Conservation (phyloP, 1,140 invertebrate genomes). For the Holcopasites calliopsidis region DNA sequence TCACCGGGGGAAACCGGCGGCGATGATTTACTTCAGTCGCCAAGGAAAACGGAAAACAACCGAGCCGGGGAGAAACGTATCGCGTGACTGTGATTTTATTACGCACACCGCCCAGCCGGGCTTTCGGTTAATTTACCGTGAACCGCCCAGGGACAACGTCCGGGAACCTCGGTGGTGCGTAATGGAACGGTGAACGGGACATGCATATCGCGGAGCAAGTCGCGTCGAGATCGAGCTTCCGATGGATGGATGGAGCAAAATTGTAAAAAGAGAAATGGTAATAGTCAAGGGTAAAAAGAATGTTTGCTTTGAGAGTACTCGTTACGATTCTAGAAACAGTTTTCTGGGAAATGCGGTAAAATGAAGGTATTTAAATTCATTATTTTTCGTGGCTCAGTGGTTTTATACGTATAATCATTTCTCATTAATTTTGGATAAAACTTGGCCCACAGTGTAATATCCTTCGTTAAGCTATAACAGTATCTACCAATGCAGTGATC, state of each 20-base stretch:
- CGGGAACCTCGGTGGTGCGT: no score
- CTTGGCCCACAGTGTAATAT: not conserved
- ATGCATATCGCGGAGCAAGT: no score
- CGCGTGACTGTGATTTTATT: slow-evolving; percentile 43
- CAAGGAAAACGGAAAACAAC: not conserved
- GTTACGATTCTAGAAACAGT: not conserved
- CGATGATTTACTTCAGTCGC: slow-evolving; percentile 28
- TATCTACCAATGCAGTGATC: not conserved
- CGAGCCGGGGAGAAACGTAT: slow-evolving; percentile 12
- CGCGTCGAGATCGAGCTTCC: no score
- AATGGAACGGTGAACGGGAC: no score
- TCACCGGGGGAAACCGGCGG: slow-evolving; percentile 7
- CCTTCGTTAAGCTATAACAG: not conserved
- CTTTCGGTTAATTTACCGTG: slow-evolving; percentile 22
- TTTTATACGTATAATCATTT: not conserved
- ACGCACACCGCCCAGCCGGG: not conserved
- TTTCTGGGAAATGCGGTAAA: not conserved
- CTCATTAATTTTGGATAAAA: not conserved
- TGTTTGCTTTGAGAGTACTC: no score
- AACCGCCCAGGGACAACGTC: not conserved
- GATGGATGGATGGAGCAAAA: no score
- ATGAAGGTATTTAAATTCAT: not conserved
- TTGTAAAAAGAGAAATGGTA: no score
- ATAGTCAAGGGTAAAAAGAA: no score
- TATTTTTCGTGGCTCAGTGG: not conserved